These are phyloP conservation scores for Aldrovandia affinis DNA, from an alignment of 2,797 vertebrate species.

Conservation along the genomic window DNA sequence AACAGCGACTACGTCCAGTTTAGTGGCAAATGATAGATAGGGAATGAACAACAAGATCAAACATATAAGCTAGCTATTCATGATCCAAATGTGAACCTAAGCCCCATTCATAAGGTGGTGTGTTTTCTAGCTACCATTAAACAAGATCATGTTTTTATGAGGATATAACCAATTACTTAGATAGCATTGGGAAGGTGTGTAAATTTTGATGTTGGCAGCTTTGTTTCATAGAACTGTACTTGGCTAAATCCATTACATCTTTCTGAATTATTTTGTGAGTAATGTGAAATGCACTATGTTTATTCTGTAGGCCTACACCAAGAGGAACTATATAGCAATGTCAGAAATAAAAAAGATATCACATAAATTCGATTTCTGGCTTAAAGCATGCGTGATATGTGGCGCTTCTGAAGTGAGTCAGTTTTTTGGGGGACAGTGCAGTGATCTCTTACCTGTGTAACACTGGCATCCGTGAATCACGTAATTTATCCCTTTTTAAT, in stretches of 20 bases:
- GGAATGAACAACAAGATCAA: background rate
- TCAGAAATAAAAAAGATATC: background rate
- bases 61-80: background rate
- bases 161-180: background rate
- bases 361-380: too few relatives aligned
- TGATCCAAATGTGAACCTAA: background rate
- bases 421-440: background rate
- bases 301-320: background rate
- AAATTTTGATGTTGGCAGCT: background rate
- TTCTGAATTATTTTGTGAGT: background rate
- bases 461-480: background rate
- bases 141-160: background rate
- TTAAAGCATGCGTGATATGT: too few relatives aligned
- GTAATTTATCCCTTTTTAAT: background rate
- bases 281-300: background rate
- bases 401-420: background rate
- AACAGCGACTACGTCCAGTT: background rate
- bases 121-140: background rate
- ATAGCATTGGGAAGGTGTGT: background rate
- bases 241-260: background rate
- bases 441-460: background rate
- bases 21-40: background rate
- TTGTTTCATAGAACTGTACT: background rate
- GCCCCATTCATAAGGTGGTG: background rate
- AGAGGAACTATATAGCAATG: background rate